A percentile compares a stretch with the other conserved stretches of the same genome.
phyloP scores from a whole-genome alignment of 2,797 vertebrate genomes.

The Choloepus didactylus region DNA sequence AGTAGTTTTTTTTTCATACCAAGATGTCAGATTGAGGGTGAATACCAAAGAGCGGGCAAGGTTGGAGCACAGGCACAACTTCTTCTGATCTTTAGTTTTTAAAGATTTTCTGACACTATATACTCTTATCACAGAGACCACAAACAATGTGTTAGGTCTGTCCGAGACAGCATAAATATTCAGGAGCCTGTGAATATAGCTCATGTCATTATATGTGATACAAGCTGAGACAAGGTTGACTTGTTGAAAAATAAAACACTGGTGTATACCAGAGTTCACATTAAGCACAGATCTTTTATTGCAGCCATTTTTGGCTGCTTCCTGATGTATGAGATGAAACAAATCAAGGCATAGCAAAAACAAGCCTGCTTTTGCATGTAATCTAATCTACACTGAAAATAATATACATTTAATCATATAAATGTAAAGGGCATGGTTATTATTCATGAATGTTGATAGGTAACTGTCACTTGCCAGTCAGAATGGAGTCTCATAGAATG shows the following conservation, averaged over 20 bases:
- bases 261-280: constrained; percentile 20
- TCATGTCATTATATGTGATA: constrained; percentile 65
- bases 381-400: constrained; percentile 40
- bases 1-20: constrained; percentile 20
- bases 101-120: constrained; percentile 83
- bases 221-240: constrained; percentile 41
- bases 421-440: constrained; percentile 81
- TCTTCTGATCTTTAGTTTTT: constrained; percentile 76
- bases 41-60: neutral
- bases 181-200: constrained; percentile 71
- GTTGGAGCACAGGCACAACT: constrained; percentile 65
- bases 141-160: constrained; percentile 59
- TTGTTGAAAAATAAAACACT: constrained; percentile 78
- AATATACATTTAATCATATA: constrained; percentile 72
- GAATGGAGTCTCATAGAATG: constrained; percentile 79
- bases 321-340: constrained; percentile 66
- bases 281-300: constrained; percentile 30
- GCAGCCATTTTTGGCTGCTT: constrained; percentile 1
- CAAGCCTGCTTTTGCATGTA: constrained; percentile 17
- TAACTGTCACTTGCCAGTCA: constrained; percentile 84
- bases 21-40: constrained; percentile 26
- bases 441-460: constrained; percentile 86
- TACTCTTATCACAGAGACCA: constrained; percentile 48
- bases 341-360: constrained; percentile 71
- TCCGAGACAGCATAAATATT: constrained; percentile 76